Evolutionary conservation across 2,113 vertebrate species (phyloP).

Genomic region (Psittacara wagleri): DNA sequence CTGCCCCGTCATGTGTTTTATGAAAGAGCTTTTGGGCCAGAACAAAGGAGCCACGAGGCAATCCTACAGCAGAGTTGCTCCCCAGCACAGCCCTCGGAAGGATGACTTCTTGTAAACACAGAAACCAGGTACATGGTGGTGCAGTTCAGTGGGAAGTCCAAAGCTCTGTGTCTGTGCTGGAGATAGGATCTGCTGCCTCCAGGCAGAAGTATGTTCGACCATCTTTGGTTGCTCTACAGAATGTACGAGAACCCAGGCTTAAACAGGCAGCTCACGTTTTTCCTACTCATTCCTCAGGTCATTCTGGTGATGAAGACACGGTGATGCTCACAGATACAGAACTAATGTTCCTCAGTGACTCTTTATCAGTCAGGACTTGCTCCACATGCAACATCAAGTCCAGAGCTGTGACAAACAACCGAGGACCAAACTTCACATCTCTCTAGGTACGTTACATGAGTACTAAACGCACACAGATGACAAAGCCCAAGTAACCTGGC

Average conservation of each 20-base stretch:
- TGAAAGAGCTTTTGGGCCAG: neutral
- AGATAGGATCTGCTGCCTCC: neutral
- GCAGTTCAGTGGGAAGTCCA: neutral
- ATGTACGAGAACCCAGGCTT: neutral
- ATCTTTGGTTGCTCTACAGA: neutral
- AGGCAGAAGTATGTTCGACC: neutral
- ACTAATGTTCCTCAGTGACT: neutral
- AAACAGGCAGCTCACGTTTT: neutral
- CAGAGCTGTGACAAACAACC: neutral
- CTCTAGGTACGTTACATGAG: neutral
- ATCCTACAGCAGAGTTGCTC: neutral
- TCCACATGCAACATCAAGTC: neutral
- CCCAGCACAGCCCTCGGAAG: neutral
- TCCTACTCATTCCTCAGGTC: neutral
- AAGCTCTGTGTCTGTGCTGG: neutral
- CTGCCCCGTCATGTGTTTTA: neutral
- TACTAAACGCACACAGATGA: neutral
- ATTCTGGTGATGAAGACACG: neutral
- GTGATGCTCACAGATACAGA: neutral
- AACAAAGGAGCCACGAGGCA: neutral
- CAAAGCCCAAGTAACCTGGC: neutral
- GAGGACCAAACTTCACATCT: neutral
- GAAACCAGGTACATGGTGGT: neutral
- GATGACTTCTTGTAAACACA: neutral
- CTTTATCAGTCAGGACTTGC: neutral